These are phyloP conservation scores for Elgaria multicarinata DNA, from an alignment of 2,113 vertebrate genomes.

Conservation along the genomic window DNA sequence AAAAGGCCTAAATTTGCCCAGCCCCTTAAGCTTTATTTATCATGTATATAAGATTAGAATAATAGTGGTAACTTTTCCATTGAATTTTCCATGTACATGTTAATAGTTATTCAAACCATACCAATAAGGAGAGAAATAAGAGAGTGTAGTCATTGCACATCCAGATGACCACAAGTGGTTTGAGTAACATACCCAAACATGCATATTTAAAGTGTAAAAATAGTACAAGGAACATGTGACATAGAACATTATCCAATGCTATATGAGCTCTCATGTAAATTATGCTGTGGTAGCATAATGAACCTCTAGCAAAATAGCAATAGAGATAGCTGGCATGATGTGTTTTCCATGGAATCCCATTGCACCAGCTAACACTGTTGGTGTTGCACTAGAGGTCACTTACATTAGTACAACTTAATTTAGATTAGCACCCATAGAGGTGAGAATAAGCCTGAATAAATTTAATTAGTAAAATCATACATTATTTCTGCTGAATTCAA, in stretches of 20 bases:
- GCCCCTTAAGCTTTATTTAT: neutral
- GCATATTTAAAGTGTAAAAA: neutral
- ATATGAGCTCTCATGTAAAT: no score
- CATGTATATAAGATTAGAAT: neutral
- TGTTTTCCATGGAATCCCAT: no score
- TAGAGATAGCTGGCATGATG: no score
- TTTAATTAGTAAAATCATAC: neutral
- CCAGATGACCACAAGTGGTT: neutral
- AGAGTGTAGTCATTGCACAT: neutral
- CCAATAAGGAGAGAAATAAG: neutral
- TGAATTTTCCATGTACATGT: neutral
- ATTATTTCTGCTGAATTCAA: neutral
- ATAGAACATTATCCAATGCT: no score
- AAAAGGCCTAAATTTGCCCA: neutral
- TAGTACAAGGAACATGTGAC: neutral
- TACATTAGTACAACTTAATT: no score
- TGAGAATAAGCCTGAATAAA: neutral
- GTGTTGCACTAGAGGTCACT: no score
- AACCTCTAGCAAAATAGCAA: no score
- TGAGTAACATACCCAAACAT: neutral
- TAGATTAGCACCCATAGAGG: neutral
- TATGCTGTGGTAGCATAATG: no score
- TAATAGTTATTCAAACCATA: neutral
- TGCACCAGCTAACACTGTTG: no score
- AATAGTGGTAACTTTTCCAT: rapidly evolving